Evolutionary conservation across 2,888 invertebrate species (phyloP), one percentile per base, ranked within the genome.

Genomic region (Caenorhabditis uteleia): DNA sequence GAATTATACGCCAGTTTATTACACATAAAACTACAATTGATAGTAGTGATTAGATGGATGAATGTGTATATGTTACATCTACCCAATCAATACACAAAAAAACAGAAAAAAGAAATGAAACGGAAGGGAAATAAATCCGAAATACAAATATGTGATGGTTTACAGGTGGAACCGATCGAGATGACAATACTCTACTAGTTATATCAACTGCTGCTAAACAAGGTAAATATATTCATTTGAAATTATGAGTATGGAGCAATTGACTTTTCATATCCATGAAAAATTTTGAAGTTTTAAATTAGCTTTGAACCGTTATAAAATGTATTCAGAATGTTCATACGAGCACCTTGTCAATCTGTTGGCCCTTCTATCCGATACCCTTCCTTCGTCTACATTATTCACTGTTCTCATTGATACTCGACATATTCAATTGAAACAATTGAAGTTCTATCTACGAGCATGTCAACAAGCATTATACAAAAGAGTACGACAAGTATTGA

Each of bases 401-500:
- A 74, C 77, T 3, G 68, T 82, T n/a, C 46, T 82, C 3, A 54
- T 82, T 14, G 82, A 82, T 58, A 75, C 75, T 20, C 45, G 77
- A 21, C 67, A 68, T 18, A 60, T 70, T 21, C 70, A 74, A 16
- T 48, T 74, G 16, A 75, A 74, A 43, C 65, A 70, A 21, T 40
- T 82, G 40, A 76, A 78, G 21, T 70, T 61, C 23, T 67, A 77
- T 20, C 55, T 82, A 42, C 67, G 75, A 50, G 82, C 79, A 12
- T 69, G 69, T 33, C 79, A 78, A 75, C 77, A 77, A 64, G 77
- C 77, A 1, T 55, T 82, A 20, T 77, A 72, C 60, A 68, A 68
- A 36, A 70, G 72, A 46, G 68, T 78, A 20, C 69, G 76, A 16
- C 75, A 78, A 31, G 79, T 69, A 12, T 38, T 90, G 77, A 89